Conservation (phyloP, 2,888 invertebrate genomes). For the Crossocerus cetratus region DNA sequence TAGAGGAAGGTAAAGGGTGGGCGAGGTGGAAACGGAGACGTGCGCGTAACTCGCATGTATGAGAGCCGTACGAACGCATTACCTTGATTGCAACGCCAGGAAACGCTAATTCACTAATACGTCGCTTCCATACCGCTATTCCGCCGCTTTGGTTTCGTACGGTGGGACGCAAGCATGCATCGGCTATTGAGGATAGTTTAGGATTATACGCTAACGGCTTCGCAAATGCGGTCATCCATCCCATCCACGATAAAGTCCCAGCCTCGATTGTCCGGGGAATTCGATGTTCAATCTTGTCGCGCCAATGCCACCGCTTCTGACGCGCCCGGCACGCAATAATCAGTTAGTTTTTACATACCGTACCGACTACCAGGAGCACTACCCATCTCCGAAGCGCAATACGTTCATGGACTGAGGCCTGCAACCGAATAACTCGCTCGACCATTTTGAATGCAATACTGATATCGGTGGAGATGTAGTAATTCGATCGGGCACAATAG, state of each 20-base stretch:
- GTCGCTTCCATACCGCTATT: slow-evolving; percentile 60
- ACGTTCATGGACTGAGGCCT: no score
- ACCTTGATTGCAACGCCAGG: slow-evolving; percentile 73
- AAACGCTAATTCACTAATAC: slow-evolving; percentile 75
- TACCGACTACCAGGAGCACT: no score
- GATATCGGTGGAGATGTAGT: no score
- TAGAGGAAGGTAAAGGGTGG: slow-evolving; percentile 1
- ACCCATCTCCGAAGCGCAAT: no score
- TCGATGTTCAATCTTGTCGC: neutral
- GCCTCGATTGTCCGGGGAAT: neutral
- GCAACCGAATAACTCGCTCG: no score
- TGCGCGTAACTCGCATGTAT: slow-evolving; percentile 34
- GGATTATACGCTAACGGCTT: slow-evolving; percentile 53
- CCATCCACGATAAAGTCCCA: slow-evolving; percentile 19
- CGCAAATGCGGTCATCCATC: slow-evolving; percentile 19
- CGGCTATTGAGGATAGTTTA: slow-evolving; percentile 54
- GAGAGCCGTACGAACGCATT: slow-evolving; percentile 61
- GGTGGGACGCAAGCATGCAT: slow-evolving; percentile 18
- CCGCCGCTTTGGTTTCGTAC: slow-evolving; percentile 51
- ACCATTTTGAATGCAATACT: no score
- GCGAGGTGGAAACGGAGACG: slow-evolving; percentile 1
- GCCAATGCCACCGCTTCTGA: no score
- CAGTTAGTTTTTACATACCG: no score
- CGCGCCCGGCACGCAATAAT: no score
- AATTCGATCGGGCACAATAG: no score